phyloP scores from a whole-genome alignment of 2,113 vertebrate genomes.

The Todiramphus chloris region DNA sequence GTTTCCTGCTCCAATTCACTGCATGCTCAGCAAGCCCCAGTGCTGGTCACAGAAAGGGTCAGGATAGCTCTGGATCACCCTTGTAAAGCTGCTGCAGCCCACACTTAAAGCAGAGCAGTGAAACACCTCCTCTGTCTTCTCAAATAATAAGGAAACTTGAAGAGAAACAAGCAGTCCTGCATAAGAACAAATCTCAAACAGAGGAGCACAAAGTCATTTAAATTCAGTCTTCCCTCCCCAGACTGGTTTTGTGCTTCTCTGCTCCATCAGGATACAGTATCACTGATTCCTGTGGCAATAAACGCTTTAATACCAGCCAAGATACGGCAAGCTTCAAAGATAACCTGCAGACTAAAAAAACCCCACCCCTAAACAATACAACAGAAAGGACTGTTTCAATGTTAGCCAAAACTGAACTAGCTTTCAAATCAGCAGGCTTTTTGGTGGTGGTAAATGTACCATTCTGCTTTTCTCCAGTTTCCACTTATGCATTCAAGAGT shows the following conservation, averaged over 20 bases:
- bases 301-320: not conserved
- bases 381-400: not conserved
- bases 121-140: not conserved
- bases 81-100: not conserved
- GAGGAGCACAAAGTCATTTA: not conserved
- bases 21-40: not conserved
- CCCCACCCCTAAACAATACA: not conserved
- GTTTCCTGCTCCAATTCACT: not conserved
- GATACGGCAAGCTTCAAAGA: not conserved
- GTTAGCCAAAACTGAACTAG: not conserved
- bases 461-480: not conserved
- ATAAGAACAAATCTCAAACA: not conserved
- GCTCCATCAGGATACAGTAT: not conserved
- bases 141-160: not conserved
- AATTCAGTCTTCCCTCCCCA: not conserved
- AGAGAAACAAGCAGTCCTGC: not conserved
- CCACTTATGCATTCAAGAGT: not conserved
- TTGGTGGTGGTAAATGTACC: fast-evolving
- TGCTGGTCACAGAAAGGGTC: not conserved
- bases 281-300: not conserved
- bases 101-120: not conserved
- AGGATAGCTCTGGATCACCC: not conserved
- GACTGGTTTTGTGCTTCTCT: not conserved
- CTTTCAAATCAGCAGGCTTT: not conserved
- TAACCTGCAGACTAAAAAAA: not conserved